Conservation (phyloP, 2,888 invertebrate species). For the Tuta absoluta region DNA sequence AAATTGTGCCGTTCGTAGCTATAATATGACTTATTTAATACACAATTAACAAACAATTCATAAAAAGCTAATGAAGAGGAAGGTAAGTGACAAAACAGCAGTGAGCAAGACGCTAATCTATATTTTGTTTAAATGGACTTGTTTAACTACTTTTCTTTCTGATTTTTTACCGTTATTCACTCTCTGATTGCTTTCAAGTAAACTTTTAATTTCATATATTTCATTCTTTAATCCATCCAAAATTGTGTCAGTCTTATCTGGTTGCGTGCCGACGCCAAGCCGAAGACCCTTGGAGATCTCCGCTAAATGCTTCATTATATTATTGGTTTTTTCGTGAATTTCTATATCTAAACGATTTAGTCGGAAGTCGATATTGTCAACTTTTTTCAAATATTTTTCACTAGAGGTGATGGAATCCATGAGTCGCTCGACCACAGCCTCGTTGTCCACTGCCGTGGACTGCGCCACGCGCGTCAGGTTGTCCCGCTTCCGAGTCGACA, state of each 20-base stretch:
- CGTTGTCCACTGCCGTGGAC: slow-evolving; percentile 54
- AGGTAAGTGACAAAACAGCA: background rate
- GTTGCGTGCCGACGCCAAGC: background rate
- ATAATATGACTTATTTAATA: too few relatives aligned
- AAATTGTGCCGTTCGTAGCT: too few relatives aligned
- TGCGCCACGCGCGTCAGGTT: slow-evolving; percentile 58
- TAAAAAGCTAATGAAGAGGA: too few relatives aligned
- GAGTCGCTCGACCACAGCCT: slow-evolving; percentile 65
- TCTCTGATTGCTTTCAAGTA: slow-evolving; percentile 46
- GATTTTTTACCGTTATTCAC: background rate
- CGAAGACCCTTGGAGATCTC: slow-evolving; percentile 24
- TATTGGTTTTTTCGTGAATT: slow-evolving; percentile 70
- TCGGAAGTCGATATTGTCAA: slow-evolving; percentile 71
- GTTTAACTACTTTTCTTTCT: background rate
- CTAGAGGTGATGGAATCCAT: slow-evolving; percentile 69
- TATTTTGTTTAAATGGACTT: background rate
- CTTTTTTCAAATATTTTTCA: slow-evolving; percentile 72
- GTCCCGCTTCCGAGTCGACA: slow-evolving; percentile 49
- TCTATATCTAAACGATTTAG: slow-evolving; percentile 71
- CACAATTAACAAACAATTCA: too few relatives aligned
- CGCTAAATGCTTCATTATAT: slow-evolving; percentile 57
- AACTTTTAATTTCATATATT: slow-evolving; percentile 53
- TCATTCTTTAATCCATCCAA: slow-evolving; percentile 54
- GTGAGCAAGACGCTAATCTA: too few relatives aligned
- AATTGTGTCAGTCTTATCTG: slow-evolving; percentile 46